Percentiles rank a stretch among this genome's conserved stretches.
phyloP scores from a whole-genome alignment of 2,797 vertebrate genomes.

The Oreortyx pictus region DNA sequence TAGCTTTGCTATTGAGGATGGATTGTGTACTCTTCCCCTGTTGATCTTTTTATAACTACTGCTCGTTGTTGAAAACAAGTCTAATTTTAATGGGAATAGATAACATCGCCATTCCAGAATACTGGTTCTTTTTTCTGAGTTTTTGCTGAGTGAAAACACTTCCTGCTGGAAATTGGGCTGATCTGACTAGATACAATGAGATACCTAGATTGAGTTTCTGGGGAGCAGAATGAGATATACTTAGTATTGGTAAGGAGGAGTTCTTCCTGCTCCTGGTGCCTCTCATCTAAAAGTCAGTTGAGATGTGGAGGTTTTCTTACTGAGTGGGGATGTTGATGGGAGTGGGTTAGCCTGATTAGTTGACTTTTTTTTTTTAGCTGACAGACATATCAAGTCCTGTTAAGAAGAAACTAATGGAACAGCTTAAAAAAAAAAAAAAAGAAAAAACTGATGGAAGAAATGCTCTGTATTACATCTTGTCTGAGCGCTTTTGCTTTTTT shows the following conservation, averaged over 20 bases:
- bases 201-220: neutral
- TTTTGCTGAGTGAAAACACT: neutral
- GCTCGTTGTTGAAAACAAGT: neutral
- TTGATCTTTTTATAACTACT: neutral
- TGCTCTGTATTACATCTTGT: neutral
- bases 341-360: neutral
- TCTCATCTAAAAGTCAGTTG: neutral
- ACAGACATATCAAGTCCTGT: rapidly evolving
- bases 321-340: neutral
- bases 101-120: neutral
- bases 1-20: neutral
- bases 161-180: neutral
- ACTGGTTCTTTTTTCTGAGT: neutral
- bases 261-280: neutral
- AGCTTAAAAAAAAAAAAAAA: neutral
- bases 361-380: neutral
- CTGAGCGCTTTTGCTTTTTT: neutral
- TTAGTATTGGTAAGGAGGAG: neutral
- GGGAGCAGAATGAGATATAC: neutral
- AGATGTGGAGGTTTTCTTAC: neutral
- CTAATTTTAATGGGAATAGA: neutral
- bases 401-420: neutral
- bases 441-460: neutral
- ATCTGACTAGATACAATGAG: neutral
- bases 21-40: neutral